Percentiles rank a stretch among this genome's conserved stretches.
Conservation (phyloP, 2,797 vertebrate species). For the Stomatorhinus walkeri region DNA sequence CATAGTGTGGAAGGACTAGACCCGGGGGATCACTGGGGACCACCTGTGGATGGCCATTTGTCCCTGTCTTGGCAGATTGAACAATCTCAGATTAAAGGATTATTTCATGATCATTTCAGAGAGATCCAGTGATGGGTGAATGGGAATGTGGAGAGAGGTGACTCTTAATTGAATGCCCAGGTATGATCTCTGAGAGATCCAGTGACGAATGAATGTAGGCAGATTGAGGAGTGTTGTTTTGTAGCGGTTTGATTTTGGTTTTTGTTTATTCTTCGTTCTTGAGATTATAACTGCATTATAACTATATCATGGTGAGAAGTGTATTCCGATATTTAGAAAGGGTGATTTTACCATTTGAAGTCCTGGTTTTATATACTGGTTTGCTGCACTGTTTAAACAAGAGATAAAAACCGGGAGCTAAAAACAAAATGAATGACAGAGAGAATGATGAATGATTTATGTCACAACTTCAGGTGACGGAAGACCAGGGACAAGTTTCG, state of each 20-base stretch:
- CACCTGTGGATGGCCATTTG: background rate
- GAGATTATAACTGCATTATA: background rate
- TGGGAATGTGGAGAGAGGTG: background rate
- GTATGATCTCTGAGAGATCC: background rate
- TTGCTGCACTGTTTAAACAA: background rate
- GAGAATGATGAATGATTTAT: conserved; percentile 11
- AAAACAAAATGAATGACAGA: background rate
- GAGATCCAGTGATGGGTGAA: background rate
- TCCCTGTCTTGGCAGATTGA: background rate
- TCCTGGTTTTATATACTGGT: background rate
- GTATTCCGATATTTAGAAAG: background rate
- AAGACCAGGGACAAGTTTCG: background rate
- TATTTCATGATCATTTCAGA: background rate
- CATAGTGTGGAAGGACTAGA: background rate
- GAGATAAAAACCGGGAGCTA: background rate
- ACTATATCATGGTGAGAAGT: background rate
- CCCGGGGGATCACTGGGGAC: background rate
- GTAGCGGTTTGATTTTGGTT: background rate
- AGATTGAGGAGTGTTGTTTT: background rate
- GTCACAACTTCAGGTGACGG: conserved; percentile 8
- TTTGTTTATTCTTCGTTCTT: background rate
- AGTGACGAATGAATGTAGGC: background rate
- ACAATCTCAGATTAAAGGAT: background rate
- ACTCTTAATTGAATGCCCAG: background rate
- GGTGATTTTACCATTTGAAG: background rate